Conservation (phyloP, 2,888 invertebrate genomes). For the Lithophane ornitopus region DNA sequence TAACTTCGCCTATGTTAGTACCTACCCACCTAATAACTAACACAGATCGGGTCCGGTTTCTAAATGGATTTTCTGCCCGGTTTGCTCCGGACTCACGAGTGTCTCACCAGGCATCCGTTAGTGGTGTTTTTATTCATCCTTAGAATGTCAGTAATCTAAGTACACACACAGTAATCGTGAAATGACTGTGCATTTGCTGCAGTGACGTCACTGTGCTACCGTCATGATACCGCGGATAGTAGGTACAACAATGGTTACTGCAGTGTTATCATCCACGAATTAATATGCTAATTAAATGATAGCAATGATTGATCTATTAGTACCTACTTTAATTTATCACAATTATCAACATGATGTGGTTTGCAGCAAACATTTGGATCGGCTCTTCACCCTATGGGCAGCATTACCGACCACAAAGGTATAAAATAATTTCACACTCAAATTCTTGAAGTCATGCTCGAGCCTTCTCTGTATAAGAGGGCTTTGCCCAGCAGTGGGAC, state of each 20-base stretch:
- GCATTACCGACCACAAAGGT: neutral
- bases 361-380: neutral
- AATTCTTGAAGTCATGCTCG: neutral
- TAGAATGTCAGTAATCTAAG: neutral
- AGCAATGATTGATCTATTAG: neutral
- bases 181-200: neutral
- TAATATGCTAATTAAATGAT: slow-evolving; percentile 20
- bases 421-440: neutral
- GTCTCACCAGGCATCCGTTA: neutral
- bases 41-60: neutral
- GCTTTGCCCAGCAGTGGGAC: no score
- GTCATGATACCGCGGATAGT: neutral
- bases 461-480: no score
- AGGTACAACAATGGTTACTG: neutral
- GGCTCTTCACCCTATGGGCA: neutral
- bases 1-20: neutral
- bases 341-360: neutral
- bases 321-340: neutral
- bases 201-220: neutral
- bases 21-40: neutral
- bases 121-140: neutral
- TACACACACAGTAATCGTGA: neutral
- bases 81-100: no score
- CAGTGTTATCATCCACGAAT: neutral
- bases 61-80: no score